Conservation (phyloP, 2,797 vertebrate genomes). For the Acrossocheilus fasciatus region DNA sequence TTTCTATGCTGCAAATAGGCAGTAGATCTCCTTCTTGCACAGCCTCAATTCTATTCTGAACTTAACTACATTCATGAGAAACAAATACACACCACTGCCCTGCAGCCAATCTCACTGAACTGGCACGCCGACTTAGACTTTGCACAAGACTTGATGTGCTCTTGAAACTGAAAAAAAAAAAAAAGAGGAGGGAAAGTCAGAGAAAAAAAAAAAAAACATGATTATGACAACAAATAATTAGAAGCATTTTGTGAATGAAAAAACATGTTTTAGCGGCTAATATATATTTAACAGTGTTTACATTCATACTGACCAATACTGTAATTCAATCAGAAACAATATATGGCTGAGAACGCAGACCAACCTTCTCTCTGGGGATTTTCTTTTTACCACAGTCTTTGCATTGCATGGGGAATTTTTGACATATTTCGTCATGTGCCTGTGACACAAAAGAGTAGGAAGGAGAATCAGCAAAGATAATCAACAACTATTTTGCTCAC, state of each 20-base stretch:
- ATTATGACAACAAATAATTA: not conserved
- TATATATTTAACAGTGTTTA: not conserved
- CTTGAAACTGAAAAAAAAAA: slow-evolving; percentile 81
- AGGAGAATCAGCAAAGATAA: not conserved
- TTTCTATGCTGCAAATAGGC: not conserved
- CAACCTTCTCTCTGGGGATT: slow-evolving; percentile 92
- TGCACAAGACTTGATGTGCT: slow-evolving; percentile 85
- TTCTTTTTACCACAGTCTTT: slow-evolving; percentile 94
- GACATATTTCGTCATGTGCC: slow-evolving; percentile 92
- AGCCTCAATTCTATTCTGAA: not conserved
- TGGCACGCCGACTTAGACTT: slow-evolving; percentile 87
- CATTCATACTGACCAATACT: not conserved
- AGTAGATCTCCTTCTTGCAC: not conserved
- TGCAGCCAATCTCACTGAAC: slow-evolving; percentile 88
- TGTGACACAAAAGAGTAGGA: slow-evolving; percentile 60
- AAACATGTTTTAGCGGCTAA: not conserved
- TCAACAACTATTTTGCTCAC: not conserved
- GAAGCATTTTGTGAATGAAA: not conserved
- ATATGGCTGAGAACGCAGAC: not conserved
- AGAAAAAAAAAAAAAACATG: not conserved
- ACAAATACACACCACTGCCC: slow-evolving; percentile 76
- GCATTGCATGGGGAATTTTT: slow-evolving; percentile 90
- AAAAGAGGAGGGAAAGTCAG: not conserved
- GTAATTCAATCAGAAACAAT: not conserved
- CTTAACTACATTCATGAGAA: not conserved